These are phyloP conservation scores for Andrena flavipes DNA, from an alignment of 2,888 invertebrate genomes.

Conservation along the genomic window DNA sequence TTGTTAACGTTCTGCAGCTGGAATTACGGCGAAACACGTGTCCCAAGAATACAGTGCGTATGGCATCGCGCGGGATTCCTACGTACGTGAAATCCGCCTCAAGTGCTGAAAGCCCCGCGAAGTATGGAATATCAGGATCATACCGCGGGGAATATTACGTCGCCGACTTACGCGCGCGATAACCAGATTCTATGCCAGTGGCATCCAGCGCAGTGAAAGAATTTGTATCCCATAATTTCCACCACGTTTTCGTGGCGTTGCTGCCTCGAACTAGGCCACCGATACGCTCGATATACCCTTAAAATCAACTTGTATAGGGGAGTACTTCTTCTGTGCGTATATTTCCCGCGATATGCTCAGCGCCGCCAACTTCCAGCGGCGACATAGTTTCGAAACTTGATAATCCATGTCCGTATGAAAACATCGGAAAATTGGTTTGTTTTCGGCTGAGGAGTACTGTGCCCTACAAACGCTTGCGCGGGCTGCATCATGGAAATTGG, in stretches of 20 bases:
- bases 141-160: background rate
- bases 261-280: conserved; percentile 37
- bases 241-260: conserved; percentile 28
- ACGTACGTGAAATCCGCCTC: conserved; percentile 50
- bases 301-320: conserved; percentile 42
- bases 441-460: background rate
- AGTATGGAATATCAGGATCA: background rate
- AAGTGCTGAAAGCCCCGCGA: background rate
- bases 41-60: conserved; percentile 28
- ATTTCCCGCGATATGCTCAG: background rate
- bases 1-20: conserved; percentile 30
- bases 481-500: background rate
- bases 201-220: background rate
- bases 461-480: background rate
- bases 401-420: conserved; percentile 10
- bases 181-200: no score
- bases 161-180: no score
- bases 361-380: conserved; percentile 13
- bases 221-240: conserved; percentile 8
- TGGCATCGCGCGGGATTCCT: conserved; percentile 8
- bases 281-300: conserved; percentile 57
- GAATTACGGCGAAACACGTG: conserved; percentile 48
- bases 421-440: conserved; percentile 26
- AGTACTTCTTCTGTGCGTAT: conserved; percentile 15
- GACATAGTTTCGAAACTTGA: conserved; percentile 22